A percentile compares a stretch with the other conserved stretches of the same genome.
Evolutionary conservation across 1,140 invertebrate species (phyloP).

Genomic region (Drosophila bocqueti): DNA sequence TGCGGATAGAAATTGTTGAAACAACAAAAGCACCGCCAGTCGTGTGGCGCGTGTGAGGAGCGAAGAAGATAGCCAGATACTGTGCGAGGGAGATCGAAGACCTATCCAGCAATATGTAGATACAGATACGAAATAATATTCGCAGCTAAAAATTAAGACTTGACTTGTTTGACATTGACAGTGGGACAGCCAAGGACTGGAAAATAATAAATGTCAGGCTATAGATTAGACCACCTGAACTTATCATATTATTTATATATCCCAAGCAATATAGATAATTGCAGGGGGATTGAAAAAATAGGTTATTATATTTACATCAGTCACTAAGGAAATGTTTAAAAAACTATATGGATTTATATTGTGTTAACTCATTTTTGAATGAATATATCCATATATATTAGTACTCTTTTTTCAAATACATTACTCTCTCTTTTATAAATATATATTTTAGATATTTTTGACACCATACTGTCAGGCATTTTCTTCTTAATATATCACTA

Average conservation of each 20-base stretch:
- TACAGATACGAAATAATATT: conserved; percentile 47
- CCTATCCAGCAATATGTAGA: conserved; percentile 25
- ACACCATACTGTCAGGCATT: no score
- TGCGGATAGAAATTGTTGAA: conserved; percentile 39
- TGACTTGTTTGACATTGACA: conserved; percentile 81
- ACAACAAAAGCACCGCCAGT: conserved; percentile 27
- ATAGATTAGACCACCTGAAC: conserved; percentile 36
- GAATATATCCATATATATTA: no score
- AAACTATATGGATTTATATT: neutral
- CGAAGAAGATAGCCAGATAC: conserved; percentile 3
- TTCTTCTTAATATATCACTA: neutral
- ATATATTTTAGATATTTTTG: no score
- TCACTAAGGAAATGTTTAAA: neutral
- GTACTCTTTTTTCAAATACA: no score
- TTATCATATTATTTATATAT: conserved; percentile 17
- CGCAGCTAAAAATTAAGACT: conserved; percentile 39
- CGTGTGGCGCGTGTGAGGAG: conserved; percentile 38
- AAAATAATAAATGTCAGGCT: conserved; percentile 19
- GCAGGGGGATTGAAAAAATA: neutral
- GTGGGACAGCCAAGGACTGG: conserved; percentile 30
- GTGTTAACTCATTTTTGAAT: neutral
- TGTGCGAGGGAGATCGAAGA: conserved; percentile 13
- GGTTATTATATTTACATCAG: neutral
- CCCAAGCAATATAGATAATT: conserved; percentile 18
- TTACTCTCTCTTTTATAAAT: no score